Evolutionary conservation across 2,888 invertebrate genomes (phyloP).

Genomic region (Mallateleia sp.): DNA sequence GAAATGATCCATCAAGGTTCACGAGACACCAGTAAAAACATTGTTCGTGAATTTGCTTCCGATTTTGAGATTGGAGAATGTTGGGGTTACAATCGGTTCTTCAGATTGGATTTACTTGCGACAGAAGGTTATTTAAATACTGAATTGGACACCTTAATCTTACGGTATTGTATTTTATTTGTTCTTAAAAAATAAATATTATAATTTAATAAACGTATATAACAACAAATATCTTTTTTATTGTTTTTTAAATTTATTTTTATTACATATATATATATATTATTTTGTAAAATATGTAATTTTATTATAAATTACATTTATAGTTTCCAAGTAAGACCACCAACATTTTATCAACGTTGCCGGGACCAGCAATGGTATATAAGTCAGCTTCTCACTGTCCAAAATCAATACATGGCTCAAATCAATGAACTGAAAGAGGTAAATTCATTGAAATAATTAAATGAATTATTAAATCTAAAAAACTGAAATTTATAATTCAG

Average conservation of each 20-base stretch:
- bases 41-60: constrained; percentile 98
- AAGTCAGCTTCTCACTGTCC: constrained; percentile 94
- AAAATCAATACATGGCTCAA: constrained; percentile 95
- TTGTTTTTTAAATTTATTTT: no score
- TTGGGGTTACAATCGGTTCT: constrained; percentile 99
- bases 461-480: no score
- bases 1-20: constrained; percentile 98
- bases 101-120: constrained; percentile 96
- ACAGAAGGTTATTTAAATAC: constrained; percentile 97
- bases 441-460: no score
- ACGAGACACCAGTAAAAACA: constrained; percentile 95
- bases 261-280: no score
- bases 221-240: no score
- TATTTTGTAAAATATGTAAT: no score
- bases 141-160: constrained; percentile 95
- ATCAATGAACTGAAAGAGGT: constrained; percentile 96
- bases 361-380: constrained; percentile 98
- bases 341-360: constrained; percentile 98
- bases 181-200: background rate
- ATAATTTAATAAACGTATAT: constrained; percentile 4
- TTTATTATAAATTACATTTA: no score
- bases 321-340: constrained; percentile 97
- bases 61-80: constrained; percentile 99
- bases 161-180: constrained; percentile 91
- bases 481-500: no score